Conservation (phyloP, 1,140 invertebrate species). For the Teleopsis dalmanni region DNA sequence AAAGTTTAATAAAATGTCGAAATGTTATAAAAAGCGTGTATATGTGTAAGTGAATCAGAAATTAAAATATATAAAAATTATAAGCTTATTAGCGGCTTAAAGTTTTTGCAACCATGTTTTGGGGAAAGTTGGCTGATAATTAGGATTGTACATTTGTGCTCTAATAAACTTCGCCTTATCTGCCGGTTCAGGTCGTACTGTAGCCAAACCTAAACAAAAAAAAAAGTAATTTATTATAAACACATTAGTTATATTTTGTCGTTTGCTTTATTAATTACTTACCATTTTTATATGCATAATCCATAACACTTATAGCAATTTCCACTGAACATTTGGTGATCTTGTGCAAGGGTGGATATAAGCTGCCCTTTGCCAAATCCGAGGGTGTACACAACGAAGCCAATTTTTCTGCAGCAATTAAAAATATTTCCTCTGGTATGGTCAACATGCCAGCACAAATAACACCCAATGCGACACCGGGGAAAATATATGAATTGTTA, state of each 20-base stretch:
- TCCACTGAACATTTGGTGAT: slow-evolving; percentile 82
- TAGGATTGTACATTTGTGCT: slow-evolving; percentile 71
- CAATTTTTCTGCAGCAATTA: slow-evolving; percentile 77
- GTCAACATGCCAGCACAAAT: slow-evolving; percentile 73
- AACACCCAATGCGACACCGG: slow-evolving; percentile 82
- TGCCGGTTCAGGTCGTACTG: slow-evolving; percentile 67
- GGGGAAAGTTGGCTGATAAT: slow-evolving; percentile 62
- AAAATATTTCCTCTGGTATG: slow-evolving; percentile 83
- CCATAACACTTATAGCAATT: slow-evolving; percentile 77
- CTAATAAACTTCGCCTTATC: slow-evolving; percentile 69
- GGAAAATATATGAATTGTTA: slow-evolving; percentile 97
- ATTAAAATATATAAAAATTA: neutral
- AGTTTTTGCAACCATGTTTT: slow-evolving; percentile 15
- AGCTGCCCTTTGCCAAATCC: slow-evolving; percentile 77
- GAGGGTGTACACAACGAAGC: slow-evolving; percentile 74
- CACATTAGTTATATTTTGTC: neutral
- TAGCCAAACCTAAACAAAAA: slow-evolving; percentile 57
- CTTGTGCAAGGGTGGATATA: slow-evolving; percentile 87
- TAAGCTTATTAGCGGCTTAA: slow-evolving; percentile 1
- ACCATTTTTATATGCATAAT: slow-evolving; percentile 84
- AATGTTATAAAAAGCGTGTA: too few species aligned
- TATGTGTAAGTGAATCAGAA: neutral
- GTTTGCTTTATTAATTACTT: slow-evolving; percentile 34
- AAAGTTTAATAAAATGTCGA: too few species aligned
- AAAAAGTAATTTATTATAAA: neutral